Evolutionary conservation across 2,888 invertebrate genomes (phyloP), one percentile per base, ranked within the genome.

Genomic region (Eremobia ochroleuca): DNA sequence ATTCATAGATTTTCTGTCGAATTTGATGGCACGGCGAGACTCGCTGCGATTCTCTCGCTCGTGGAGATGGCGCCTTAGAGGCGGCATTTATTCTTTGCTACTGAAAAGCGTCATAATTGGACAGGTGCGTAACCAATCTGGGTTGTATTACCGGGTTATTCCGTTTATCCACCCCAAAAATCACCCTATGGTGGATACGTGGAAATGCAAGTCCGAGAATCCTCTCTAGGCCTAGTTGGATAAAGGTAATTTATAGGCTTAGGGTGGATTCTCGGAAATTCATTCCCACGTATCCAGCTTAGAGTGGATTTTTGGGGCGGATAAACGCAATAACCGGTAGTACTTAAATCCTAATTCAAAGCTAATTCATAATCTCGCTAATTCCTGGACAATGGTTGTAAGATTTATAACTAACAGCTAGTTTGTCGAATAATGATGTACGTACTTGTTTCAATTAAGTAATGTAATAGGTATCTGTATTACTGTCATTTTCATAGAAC

Each of bases 31-130:
- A n/a, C n/a, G n/a, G n/a, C n/a, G n/a, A n/a, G n/a, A n/a, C n/a
- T n/a, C n/a, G n/a, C n/a, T n/a, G n/a, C n/a, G n/a, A n/a, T n/a
- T n/a, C n/a, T n/a, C n/a, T n/a, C n/a, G n/a, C n/a, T n/a, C n/a
- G n/a, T n/a, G n/a, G n/a, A n/a, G n/a, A n/a, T n/a, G n/a, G n/a
- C n/a, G n/a, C n/a, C n/a, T n/a, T n/a, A 28, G 18, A 34, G 43
- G 46, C 21, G 73, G 58, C 70, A 77, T 77, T 75, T 79, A 77
- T 80, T 80, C 43, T 74, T 65, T 66, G 73, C 1, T 73, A 61
- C 34, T 49, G 21, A 28, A 25, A 49, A 65, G 15, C 55, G 28
- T 55, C 1, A 18, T 34, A n/a, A 34, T 52, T 76, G n/a, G 59
- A 2, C 49, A 9, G n/a, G n/a, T n/a, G n/a, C n/a, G n/a, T n/a